Evolutionary conservation across 2,797 vertebrate genomes (phyloP).

Genomic region (Arrhamphus sclerolepis): DNA sequence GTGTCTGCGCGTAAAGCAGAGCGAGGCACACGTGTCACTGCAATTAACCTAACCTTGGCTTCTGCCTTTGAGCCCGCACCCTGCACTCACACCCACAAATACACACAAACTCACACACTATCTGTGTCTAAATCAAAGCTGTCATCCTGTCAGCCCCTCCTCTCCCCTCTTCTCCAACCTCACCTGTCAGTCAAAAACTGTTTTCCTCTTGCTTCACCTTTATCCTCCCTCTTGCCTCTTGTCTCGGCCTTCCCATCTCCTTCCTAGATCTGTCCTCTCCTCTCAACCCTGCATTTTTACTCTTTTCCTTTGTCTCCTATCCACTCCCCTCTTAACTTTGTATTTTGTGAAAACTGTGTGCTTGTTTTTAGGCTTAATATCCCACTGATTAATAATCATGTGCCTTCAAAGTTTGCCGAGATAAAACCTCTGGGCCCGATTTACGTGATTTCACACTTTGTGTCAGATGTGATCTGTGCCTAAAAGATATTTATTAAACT

Average conservation of each 20-base stretch:
- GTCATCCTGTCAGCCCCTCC: conserved; percentile 74
- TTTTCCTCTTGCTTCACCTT: conserved; percentile 65
- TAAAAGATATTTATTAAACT: not conserved
- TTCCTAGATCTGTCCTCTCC: conserved; percentile 28
- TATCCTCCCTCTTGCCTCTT: conserved; percentile 55
- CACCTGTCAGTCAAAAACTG: conserved; percentile 74
- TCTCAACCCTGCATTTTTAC: conserved; percentile 11
- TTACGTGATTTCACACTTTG: conserved; percentile 1
- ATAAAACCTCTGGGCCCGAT: not conserved
- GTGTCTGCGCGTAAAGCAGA: conserved; percentile 29
- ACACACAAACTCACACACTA: conserved; percentile 34
- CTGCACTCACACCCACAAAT: conserved; percentile 20
- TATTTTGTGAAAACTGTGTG: conserved; percentile 5
- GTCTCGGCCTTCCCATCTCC: conserved; percentile 62
- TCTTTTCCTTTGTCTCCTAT: conserved; percentile 14
- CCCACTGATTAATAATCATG: conserved; percentile 1
- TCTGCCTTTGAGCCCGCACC: conserved; percentile 65
- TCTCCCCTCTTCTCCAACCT: conserved; percentile 55
- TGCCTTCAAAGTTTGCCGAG: not conserved
- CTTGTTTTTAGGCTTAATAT: not conserved
- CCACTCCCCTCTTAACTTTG: not conserved
- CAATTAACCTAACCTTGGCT: conserved; percentile 85
- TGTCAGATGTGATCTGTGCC: conserved; percentile 12
- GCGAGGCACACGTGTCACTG: conserved; percentile 67
- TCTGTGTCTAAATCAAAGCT: conserved; percentile 80